phyloP scores from a whole-genome alignment of 2,113 vertebrate genomes.

The Plectropomus leopardus region DNA sequence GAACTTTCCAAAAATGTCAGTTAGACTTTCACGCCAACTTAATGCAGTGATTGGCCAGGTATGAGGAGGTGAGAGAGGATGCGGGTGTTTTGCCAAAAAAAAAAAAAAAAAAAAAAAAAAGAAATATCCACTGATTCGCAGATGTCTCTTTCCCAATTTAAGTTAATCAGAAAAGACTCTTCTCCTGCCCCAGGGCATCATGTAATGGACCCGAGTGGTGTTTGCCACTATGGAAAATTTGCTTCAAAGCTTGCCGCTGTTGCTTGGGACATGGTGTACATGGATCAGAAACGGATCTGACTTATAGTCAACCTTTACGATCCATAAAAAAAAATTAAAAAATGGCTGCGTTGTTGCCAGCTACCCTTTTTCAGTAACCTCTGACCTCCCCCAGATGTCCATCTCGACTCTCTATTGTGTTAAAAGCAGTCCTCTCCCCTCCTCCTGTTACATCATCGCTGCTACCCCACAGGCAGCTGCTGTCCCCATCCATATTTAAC shows the following conservation, averaged over 20 bases:
- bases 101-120: no score
- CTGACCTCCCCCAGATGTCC: constrained; percentile 76
- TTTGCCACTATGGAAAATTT: no score
- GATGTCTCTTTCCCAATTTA: no score
- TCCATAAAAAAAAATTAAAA: background rate
- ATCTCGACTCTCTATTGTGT: constrained; percentile 55
- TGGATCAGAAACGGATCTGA: background rate
- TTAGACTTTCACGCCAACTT: no score
- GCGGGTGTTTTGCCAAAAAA: background rate
- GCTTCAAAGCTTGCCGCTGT: no score
- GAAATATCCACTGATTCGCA: no score
- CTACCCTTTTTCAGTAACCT: constrained; percentile 56
- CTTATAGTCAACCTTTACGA: background rate
- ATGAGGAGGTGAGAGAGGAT: background rate
- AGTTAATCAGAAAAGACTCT: no score
- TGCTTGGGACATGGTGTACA: no score
- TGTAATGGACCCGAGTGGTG: no score
- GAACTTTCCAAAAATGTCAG: no score
- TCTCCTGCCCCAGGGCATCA: no score
- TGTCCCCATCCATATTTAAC: constrained; percentile 74
- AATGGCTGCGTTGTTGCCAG: background rate
- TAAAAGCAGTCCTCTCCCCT: constrained; percentile 44
- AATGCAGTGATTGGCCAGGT: background rate
- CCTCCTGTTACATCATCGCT: constrained; percentile 74
- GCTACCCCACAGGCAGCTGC: constrained; percentile 73